Percentiles rank a stretch among this genome's conserved stretches.
These are phyloP conservation scores for Sesamia inferens DNA, from an alignment of 2,888 invertebrate genomes.

Conservation along the genomic window DNA sequence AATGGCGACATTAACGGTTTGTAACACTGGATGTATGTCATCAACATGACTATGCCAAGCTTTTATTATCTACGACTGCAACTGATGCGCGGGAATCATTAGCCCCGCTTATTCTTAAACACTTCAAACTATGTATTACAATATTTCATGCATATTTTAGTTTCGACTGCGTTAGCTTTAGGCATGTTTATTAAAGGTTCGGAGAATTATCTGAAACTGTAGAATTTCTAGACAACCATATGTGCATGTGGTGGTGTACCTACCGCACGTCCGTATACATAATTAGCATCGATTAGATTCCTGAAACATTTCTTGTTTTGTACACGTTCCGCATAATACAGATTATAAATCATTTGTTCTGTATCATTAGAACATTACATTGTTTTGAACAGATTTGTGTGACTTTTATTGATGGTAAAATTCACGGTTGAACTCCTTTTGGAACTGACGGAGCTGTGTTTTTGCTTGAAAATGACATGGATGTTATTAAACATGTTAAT, in stretches of 20 bases:
- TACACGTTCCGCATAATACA: conserved; percentile 50
- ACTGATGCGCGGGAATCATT: conserved; percentile 27
- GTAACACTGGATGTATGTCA: conserved; percentile 16
- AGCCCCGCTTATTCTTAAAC: conserved; percentile 24
- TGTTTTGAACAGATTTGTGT: conserved; percentile 32
- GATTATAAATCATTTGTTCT: conserved; percentile 16
- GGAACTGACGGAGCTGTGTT: background rate
- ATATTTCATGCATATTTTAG: conserved; percentile 19
- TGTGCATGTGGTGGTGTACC: conserved; percentile 25
- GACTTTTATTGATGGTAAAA: conserved; percentile 66
- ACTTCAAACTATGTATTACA: conserved; percentile 24
- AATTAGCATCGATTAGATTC: conserved; percentile 40
- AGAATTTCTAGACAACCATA: conserved; percentile 12
- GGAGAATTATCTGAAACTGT: conserved; percentile 26
- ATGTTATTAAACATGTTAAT: conserved; percentile 5
- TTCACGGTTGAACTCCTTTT: conserved; percentile 12
- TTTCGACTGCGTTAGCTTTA: conserved; percentile 4
- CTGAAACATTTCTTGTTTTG: conserved; percentile 38
- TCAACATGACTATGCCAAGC: conserved; percentile 35
- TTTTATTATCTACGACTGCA: conserved; percentile 25
- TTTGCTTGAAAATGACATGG: conserved; percentile 6
- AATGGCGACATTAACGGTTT: conserved; percentile 23
- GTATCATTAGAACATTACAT: conserved; percentile 8
- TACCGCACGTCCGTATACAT: conserved; percentile 32
- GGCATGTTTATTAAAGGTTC: too few species aligned